Conservation (phyloP, 2,113 vertebrate species). For the Protobothrops mucrosquamatus region DNA sequence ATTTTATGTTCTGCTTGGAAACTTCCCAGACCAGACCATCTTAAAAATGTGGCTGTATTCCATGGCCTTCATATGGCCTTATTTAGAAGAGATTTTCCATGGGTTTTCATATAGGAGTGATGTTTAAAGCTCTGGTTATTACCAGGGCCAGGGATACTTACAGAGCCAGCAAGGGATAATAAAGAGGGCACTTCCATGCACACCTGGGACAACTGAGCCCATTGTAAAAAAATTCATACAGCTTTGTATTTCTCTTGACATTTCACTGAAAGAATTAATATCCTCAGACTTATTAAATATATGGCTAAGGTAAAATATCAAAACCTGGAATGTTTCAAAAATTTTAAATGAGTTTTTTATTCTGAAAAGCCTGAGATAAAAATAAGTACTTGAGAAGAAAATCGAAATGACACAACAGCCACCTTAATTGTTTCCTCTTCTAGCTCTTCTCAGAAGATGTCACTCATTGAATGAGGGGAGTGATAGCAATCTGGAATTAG, state of each 20-base stretch:
- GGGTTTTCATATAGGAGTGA: neutral
- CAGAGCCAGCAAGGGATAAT: neutral
- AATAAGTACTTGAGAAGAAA: neutral
- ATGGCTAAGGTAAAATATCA: neutral
- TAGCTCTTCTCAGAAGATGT: neutral
- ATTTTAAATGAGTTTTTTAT: neutral
- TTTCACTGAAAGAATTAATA: neutral
- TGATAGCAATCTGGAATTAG: neutral
- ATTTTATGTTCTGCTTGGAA: neutral
- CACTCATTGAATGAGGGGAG: neutral
- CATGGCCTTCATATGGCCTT: neutral
- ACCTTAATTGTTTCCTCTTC: neutral
- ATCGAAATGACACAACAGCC: neutral
- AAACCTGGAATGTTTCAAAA: neutral
- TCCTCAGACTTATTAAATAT: neutral
- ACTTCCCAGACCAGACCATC: neutral
- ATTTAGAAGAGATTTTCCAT: neutral
- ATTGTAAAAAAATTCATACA: neutral
- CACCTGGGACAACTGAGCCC: neutral
- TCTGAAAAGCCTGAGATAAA: slow-evolving; percentile 9
- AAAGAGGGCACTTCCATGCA: neutral
- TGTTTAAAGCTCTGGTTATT: neutral
- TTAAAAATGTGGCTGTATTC: neutral
- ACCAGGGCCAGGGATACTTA: neutral
- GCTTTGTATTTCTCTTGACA: neutral